Conservation (phyloP, 2,797 vertebrate species). For the Gallinago stenura region DNA sequence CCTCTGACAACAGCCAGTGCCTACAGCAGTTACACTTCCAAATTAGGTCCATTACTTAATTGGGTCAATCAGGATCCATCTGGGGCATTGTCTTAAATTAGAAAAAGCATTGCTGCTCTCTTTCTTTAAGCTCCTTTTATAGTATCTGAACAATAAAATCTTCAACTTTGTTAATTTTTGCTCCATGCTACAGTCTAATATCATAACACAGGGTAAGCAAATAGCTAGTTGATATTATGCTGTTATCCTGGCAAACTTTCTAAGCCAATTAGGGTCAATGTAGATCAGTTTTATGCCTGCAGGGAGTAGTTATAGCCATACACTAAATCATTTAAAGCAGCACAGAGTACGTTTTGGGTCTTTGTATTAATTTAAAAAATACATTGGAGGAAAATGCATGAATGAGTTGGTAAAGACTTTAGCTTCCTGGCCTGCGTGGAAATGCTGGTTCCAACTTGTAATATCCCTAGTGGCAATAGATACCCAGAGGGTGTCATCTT, state of each 20-base stretch:
- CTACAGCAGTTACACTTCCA: background rate
- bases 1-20: background rate
- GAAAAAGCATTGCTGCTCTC: background rate
- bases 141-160: background rate
- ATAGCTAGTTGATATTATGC: background rate
- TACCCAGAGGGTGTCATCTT: background rate
- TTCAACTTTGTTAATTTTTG: background rate
- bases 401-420: background rate
- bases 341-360: background rate
- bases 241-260: constrained; percentile 9
- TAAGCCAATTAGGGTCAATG: constrained; percentile 30
- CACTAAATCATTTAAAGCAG: background rate
- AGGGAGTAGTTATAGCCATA: background rate
- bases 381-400: background rate
- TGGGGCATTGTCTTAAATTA: constrained; percentile 31
- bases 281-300: background rate
- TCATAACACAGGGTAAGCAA: background rate
- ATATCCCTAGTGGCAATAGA: background rate
- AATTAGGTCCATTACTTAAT: constrained; percentile 44
- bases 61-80: constrained; percentile 15
- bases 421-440: background rate
- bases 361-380: constrained; percentile 20
- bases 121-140: background rate
- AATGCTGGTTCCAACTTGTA: background rate
- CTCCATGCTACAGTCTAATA: background rate